Base-by-base conservation (phyloP, 2,888 invertebrate genomes). In the Tuberolachnus salignus region DNA sequence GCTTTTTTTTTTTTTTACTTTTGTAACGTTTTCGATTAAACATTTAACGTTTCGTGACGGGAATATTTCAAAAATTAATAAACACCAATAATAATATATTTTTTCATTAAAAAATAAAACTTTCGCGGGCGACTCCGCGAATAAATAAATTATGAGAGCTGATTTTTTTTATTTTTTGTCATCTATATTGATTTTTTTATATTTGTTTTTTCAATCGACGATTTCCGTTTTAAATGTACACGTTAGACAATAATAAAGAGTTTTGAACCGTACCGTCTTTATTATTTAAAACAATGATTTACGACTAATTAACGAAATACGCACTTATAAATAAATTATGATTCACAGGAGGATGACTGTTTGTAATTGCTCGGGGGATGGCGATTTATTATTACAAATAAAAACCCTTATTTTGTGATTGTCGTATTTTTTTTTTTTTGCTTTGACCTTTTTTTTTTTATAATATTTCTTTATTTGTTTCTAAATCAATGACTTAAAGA, bases 401-500 rank as follows among this genome's bases (percentile, higher is more conserved):
- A 42, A 21, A 10, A 34, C 23, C 34, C n/a, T 73, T 42, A 53
- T 73, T 74, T 55, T 3, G 53, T 13, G 6, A n/a, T 1, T 11
- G 14, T 11, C 42, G 13, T 42, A 10, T 23, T 3, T 34, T 34
- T 34, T 34, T 34, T 34, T 6, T 63, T 64, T 53, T 19, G 11
- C 44, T 21, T 64, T 19, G 26, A 16, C 14, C 34, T 66, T n/a
- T 57, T 66, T 3, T 46, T 59, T 51, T 67, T n/a, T n/a, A n/a
- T n/a, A n/a, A n/a, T n/a, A n/a, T n/a, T n/a, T n/a, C n/a, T n/a
- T n/a, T 21, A 61, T 69, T 23, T 59, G 67, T 69, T 51, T 34
- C 21, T 57, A 10, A 67, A 21, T 67, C 59, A 78, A 78, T 59
- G 16, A 44, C 4, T 78, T 67, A 74, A 67, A 55, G 19, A 73